phyloP scores from a whole-genome alignment of 2,888 invertebrate genomes.

The Melieria picta region DNA sequence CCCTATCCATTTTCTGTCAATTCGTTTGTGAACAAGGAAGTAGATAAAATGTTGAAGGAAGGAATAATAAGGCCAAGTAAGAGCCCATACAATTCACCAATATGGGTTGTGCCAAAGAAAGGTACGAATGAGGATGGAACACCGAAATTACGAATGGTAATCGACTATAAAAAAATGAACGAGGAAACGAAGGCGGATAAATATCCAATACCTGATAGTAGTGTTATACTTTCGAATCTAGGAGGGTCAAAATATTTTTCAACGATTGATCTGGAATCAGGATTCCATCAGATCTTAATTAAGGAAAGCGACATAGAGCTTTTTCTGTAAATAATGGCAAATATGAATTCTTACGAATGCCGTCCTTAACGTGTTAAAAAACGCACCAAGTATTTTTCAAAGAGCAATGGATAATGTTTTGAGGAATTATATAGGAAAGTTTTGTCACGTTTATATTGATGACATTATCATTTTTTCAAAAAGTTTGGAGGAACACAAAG shows the following conservation, averaged over 20 bases:
- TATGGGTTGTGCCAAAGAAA: constrained; percentile 13
- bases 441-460: constrained; percentile 40
- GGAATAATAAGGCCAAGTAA: constrained; percentile 5
- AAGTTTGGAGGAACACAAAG: constrained; percentile 24
- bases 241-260: constrained; percentile 3
- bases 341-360: neutral
- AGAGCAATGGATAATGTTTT: constrained; percentile 2
- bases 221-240: constrained; percentile 5
- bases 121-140: constrained; percentile 12
- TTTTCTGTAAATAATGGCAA: constrained; percentile 38
- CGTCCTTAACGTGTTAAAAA: no score
- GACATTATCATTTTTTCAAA: constrained; percentile 38
- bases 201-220: constrained; percentile 2
- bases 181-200: constrained; percentile 3
- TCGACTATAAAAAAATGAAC: constrained; percentile 14
- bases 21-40: constrained; percentile 1
- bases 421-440: constrained; percentile 32
- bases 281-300: constrained; percentile 11
- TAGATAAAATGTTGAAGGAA: neutral
- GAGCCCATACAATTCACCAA: no score
- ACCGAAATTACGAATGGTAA: constrained; percentile 9
- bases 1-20: neutral
- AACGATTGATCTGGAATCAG: constrained; percentile 7
- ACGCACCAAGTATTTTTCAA: no score
- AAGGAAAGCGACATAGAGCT: constrained; percentile 38